A percentile compares a stretch with the other conserved stretches of the same genome.
These are phyloP conservation scores for Leptobrachium leishanense DNA, from an alignment of 2,113 vertebrate genomes.

Conservation along the genomic window DNA sequence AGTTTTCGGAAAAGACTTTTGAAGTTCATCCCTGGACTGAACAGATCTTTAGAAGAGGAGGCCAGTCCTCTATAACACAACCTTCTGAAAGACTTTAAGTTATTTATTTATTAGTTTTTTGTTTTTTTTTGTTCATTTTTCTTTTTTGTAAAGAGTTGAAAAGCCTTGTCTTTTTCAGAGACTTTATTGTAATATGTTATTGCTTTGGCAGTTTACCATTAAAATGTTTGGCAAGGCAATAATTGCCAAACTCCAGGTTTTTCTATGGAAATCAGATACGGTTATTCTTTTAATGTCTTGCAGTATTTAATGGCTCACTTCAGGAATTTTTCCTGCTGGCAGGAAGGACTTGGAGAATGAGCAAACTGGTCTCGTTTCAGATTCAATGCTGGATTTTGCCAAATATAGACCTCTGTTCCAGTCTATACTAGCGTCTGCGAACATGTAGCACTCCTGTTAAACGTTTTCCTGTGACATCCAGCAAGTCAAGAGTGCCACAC, in stretches of 20 bases:
- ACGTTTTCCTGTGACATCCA: too few relatives aligned
- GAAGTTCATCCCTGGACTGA: slow-evolving; percentile 93
- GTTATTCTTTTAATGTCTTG: slow-evolving; percentile 4
- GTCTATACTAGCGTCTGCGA: too few relatives aligned
- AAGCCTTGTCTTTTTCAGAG: slow-evolving; percentile 43
- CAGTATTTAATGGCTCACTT: slow-evolving; percentile 6
- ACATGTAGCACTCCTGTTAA: too few relatives aligned
- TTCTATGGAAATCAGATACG: slow-evolving; percentile 12
- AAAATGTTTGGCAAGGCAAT: slow-evolving; percentile 38
- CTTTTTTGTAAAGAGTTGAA: slow-evolving; percentile 10
- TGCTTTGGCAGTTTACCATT: slow-evolving; percentile 31
- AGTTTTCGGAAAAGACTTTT: slow-evolving; percentile 86
- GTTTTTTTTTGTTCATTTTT: background rate
- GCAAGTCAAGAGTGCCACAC: too few relatives aligned
- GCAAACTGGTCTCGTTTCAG: slow-evolving; percentile 20
- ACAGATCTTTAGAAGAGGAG: slow-evolving; percentile 90
- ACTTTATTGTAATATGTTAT: slow-evolving; percentile 34
- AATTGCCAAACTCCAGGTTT: slow-evolving; percentile 41
- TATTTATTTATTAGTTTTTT: slow-evolving; percentile 42
- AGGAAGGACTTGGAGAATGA: slow-evolving; percentile 10
- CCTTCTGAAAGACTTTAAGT: slow-evolving; percentile 41
- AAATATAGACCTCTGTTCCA: background rate
- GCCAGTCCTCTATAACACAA: slow-evolving; percentile 86
- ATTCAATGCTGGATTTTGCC: background rate
- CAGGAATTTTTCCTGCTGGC: background rate